phyloP scores from a whole-genome alignment of 2,113 vertebrate genomes.

The Serinus canaria region DNA sequence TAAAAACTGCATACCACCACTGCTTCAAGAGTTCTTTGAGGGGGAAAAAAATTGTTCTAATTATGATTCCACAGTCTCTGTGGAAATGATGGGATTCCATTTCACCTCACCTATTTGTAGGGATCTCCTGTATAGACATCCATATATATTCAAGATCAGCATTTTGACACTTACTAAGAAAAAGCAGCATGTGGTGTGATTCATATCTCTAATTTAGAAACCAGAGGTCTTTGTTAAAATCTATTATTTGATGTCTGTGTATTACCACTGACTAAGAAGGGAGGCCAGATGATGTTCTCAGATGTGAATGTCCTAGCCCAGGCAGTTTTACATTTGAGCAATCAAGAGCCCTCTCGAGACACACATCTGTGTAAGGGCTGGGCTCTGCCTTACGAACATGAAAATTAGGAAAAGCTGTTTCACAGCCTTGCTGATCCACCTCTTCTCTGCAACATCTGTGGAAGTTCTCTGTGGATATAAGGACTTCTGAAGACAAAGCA shows the following conservation, averaged over 20 bases:
- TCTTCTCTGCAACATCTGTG: background rate
- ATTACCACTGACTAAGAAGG: background rate
- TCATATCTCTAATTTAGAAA: background rate
- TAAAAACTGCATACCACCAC: background rate
- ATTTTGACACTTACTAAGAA: background rate
- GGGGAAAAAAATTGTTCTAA: rapidly evolving
- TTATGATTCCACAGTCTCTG: background rate
- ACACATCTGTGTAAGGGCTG: background rate
- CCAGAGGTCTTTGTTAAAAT: background rate
- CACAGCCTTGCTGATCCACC: background rate
- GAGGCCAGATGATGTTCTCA: background rate
- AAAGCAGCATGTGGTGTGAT: background rate
- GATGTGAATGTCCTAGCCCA: background rate
- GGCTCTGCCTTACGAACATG: background rate
- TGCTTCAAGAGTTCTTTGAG: background rate
- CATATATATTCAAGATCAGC: background rate
- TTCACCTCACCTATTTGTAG: background rate
- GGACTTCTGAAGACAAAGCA: background rate
- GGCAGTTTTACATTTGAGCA: background rate
- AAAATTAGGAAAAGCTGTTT: background rate
- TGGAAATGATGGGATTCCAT: background rate
- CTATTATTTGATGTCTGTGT: background rate
- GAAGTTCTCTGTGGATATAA: background rate
- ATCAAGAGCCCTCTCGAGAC: background rate
- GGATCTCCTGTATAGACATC: background rate